Conservation (phyloP, 2,797 vertebrate genomes). For the Liparis tanakae region DNA sequence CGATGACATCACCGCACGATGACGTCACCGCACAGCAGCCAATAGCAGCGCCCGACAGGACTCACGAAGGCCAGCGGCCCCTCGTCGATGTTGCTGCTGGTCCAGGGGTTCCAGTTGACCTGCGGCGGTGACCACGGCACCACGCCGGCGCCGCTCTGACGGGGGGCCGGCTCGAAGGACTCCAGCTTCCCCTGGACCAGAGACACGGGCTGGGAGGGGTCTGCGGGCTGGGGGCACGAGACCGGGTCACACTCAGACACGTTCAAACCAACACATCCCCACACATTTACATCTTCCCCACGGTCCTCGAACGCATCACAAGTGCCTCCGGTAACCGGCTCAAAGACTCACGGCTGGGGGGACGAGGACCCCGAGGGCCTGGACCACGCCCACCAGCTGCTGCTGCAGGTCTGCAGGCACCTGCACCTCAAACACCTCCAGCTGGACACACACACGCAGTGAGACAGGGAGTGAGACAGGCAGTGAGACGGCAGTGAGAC, state of each 20-base stretch:
- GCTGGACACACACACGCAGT: conserved; percentile 67
- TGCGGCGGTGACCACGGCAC: conserved; percentile 98
- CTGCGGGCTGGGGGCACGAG: conserved; percentile 77
- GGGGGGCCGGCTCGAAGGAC: conserved; percentile 91
- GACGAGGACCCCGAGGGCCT: conserved; percentile 86
- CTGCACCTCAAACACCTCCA: conserved; percentile 88
- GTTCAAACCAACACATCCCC: too few relatives aligned
- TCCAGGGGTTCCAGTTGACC: conserved; percentile 99
- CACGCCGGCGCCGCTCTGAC: conserved; percentile 87
- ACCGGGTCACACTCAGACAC: not conserved
- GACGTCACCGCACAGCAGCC: not conserved
- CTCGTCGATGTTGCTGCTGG: conserved; percentile 96
- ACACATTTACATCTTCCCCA: too few relatives aligned
- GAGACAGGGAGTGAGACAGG: not conserved
- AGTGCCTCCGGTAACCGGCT: too few relatives aligned
- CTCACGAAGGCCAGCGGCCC: conserved; percentile 85
- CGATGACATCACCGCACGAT: too few relatives aligned
- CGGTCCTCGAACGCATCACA: too few relatives aligned
- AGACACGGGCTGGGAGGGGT: conserved; percentile 81
- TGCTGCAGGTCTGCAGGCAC: conserved; percentile 85
- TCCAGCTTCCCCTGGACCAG: conserved; percentile 91
- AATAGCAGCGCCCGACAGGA: not conserved
- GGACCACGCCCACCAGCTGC: conserved; percentile 79
- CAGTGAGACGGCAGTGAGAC: not conserved
- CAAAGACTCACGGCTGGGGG: conserved; percentile 75